Evolutionary conservation across 2,113 vertebrate species (phyloP).

Genomic region (Poecile atricapillus): DNA sequence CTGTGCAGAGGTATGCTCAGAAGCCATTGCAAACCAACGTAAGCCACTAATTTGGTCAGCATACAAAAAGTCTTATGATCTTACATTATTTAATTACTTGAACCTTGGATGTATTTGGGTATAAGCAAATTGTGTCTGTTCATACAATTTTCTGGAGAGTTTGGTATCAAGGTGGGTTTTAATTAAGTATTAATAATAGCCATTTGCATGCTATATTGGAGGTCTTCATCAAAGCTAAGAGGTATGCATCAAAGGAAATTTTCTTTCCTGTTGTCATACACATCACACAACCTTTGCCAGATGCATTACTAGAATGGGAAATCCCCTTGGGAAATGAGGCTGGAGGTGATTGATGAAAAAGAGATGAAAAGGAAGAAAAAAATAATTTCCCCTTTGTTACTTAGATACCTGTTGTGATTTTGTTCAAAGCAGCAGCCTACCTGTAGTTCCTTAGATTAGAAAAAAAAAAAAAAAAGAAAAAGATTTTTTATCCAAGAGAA

Average conservation of each 20-base stretch:
- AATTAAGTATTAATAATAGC: neutral
- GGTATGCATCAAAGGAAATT: constrained; percentile 5
- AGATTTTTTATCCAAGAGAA: neutral
- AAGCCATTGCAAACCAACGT: neutral
- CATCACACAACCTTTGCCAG: neutral
- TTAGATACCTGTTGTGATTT: neutral
- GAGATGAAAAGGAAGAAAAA: neutral
- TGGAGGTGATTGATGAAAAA: neutral
- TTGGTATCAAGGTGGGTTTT: neutral
- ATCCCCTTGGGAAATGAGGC: neutral
- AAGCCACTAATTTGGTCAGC: neutral
- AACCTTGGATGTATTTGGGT: neutral
- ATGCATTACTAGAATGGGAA: constrained; percentile 3
- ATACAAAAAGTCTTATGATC: neutral
- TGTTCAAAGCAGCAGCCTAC: neutral
- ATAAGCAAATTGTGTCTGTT: neutral
- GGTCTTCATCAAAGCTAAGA: constrained; percentile 16
- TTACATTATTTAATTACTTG: accelerated
- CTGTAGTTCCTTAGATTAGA: neutral
- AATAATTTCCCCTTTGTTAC: neutral
- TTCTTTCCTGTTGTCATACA: neutral
- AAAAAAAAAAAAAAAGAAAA: neutral
- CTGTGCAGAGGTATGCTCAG: neutral
- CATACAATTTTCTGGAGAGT: neutral
- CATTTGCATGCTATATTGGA: neutral